Evolutionary conservation across 2,888 invertebrate genomes (phyloP).

Genomic region (Eudemis profundana): DNA sequence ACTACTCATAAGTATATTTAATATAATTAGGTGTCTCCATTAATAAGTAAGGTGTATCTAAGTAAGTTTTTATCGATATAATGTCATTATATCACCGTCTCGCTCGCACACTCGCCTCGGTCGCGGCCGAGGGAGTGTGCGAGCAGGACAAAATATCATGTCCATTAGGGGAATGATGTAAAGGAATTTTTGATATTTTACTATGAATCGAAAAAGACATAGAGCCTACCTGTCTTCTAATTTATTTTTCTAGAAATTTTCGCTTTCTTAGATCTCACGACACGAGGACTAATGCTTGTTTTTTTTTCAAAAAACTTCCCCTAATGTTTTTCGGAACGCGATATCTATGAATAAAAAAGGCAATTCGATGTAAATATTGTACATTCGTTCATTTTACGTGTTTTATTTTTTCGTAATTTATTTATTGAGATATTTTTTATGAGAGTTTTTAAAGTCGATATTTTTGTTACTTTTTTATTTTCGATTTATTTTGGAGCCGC

Average conservation of each 20-base stretch:
- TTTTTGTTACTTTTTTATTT: slow-evolving; percentile 71
- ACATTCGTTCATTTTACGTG: slow-evolving; percentile 71
- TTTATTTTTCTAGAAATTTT: slow-evolving; percentile 71
- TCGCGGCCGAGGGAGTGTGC: slow-evolving; percentile 53
- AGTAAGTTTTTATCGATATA: slow-evolving; percentile 82
- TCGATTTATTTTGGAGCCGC: slow-evolving; percentile 56
- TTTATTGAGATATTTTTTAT: slow-evolving; percentile 79
- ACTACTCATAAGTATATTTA: slow-evolving; percentile 80
- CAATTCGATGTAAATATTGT: slow-evolving; percentile 82
- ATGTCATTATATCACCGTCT: slow-evolving; percentile 70
- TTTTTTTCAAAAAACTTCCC: slow-evolving; percentile 58
- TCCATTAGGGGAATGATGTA: slow-evolving; percentile 82
- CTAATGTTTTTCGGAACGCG: slow-evolving; percentile 64
- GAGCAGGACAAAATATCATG: slow-evolving; percentile 66
- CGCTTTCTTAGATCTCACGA: slow-evolving; percentile 71
- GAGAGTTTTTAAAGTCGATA: slow-evolving; percentile 69
- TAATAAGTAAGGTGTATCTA: slow-evolving; percentile 78
- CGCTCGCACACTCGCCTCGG: slow-evolving; percentile 56
- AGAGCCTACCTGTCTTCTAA: slow-evolving; percentile 72
- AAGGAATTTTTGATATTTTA: slow-evolving; percentile 83
- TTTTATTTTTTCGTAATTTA: slow-evolving; percentile 70
- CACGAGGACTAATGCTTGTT: slow-evolving; percentile 50
- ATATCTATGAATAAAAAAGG: slow-evolving; percentile 77
- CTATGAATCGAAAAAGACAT: slow-evolving; percentile 82
- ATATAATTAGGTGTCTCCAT: slow-evolving; percentile 81